Percentiles rank a stretch among this genome's conserved stretches.
phyloP scores from a whole-genome alignment of 2,797 vertebrate species.

The Helarctos malayanus region DNA sequence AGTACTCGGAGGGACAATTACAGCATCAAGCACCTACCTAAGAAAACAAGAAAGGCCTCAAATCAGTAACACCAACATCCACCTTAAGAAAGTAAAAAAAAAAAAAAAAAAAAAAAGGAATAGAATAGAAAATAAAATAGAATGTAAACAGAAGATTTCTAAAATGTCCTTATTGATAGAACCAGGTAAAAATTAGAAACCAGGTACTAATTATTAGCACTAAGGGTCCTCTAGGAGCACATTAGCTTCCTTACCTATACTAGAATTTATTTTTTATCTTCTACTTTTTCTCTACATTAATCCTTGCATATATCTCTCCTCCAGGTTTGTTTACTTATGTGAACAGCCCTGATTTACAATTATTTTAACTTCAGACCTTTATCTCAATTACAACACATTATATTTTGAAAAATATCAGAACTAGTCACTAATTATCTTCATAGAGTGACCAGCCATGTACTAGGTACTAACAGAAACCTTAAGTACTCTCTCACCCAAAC shows the following conservation, averaged over 20 bases:
- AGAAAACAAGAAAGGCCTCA: background rate
- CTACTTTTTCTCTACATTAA: background rate
- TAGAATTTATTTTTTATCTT: background rate
- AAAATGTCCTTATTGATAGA: background rate
- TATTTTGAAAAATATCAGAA: background rate
- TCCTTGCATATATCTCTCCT: background rate
- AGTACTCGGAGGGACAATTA: no score
- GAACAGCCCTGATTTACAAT: background rate
- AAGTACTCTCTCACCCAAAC: background rate
- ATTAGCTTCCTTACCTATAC: background rate
- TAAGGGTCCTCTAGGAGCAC: background rate
- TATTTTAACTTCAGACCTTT: constrained; percentile 3
- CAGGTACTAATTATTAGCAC: background rate
- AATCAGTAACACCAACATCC: background rate
- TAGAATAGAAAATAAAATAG: background rate
- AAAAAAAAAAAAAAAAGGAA: background rate
- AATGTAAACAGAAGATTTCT: constrained; percentile 11
- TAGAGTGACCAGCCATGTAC: background rate
- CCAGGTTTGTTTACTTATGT: background rate
- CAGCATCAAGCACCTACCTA: background rate
- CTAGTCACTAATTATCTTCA: background rate
- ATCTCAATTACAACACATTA: background rate
- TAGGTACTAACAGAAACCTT: background rate
- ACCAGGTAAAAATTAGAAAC: background rate
- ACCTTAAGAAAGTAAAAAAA: background rate